Evolutionary conservation across 2,888 invertebrate species (phyloP).

Genomic region (Lasioglossum leucozonium): DNA sequence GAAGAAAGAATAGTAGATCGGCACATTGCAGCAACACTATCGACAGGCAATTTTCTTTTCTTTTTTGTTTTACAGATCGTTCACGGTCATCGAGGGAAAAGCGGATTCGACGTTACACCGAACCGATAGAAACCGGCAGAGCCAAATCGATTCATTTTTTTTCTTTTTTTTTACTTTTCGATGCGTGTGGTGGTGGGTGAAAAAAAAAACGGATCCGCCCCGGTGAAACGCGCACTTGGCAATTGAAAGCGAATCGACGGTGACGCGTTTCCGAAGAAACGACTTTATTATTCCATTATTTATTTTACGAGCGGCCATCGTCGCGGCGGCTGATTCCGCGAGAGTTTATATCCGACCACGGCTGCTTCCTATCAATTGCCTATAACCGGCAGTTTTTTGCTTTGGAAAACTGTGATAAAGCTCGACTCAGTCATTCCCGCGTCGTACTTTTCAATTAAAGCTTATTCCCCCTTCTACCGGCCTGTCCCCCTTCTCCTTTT

Average conservation of each 20-base stretch:
- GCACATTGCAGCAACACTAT: constrained; percentile 34
- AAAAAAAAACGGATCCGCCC: constrained; percentile 15
- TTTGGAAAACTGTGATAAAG: constrained; percentile 27
- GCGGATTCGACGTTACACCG: constrained; percentile 68
- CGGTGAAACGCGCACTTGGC: constrained; percentile 42
- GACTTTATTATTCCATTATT: constrained; percentile 78
- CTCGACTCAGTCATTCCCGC: constrained; percentile 23
- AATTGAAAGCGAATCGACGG: constrained; percentile 62
- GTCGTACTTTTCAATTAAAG: constrained; percentile 31
- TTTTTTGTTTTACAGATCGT: constrained; percentile 32
- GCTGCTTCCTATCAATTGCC: constrained; percentile 53
- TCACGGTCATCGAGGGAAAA: constrained; percentile 64
- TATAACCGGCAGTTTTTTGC: constrained; percentile 44
- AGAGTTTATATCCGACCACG: constrained; percentile 62
- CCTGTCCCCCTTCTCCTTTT: background rate
- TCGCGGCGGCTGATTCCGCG: constrained; percentile 77
- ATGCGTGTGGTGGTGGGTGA: background rate
- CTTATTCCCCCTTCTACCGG: background rate
- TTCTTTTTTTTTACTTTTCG: background rate
- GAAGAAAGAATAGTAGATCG: constrained; percentile 5
- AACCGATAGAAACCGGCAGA: constrained; percentile 42
- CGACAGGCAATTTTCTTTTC: constrained; percentile 38
- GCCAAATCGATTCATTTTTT: constrained; percentile 21
- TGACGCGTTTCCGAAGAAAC: constrained; percentile 46
- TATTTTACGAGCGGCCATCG: constrained; percentile 79